Base-by-base conservation (phyloP, 2,113 vertebrate species). In the Tupaia chinensis region DNA sequence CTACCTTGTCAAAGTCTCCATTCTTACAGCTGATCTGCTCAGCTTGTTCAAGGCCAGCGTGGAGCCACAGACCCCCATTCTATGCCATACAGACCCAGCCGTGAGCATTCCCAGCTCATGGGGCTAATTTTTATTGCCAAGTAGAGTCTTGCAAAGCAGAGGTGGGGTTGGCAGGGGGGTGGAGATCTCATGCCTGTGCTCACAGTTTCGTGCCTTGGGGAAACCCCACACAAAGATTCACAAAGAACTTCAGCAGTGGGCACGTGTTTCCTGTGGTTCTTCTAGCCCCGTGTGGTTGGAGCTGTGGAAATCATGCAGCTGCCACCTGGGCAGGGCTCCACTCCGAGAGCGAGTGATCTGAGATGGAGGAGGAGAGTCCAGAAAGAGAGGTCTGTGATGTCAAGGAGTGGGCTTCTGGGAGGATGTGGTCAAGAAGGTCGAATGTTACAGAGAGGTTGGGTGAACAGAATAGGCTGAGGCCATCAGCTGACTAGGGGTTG, bases 11-110 rank as follows among this genome's bases (percentile, higher is more conserved):
- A 34, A 9, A 29, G 53, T 76, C 44, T 91, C 65, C 12, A 74
- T 66, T 20, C 82, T 34, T 34, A 74, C 25, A 25, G 63, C 69
- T 27, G 54, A 2, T 17, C 22, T 72, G 32, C 70, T 86, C 7
- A 14, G 9, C 32, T 20, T 74, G 44, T 65, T 12, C 60, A 22
- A 9, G 5, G 25, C 13, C 29, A 16, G 19, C 0, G 0, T 2
- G 54, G 91, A 92, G 34, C 60, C 5, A 0, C n/a, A 56, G 94
- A 8, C 13, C 69, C 70, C 1, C 0, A 25, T 32, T 25, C 34
- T 29, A 0, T 9, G 11, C 23, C 5, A 1, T 19, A 16, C n/a
- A 58, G 61, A 79, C 19, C 23, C 2, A 15, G 78, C 90, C 16
- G 20, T 0, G 13, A 22, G 25, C 19, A 66, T 20, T 78, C 84